Conservation (phyloP, 2,888 invertebrate species). For the Baccha elongata region DNA sequence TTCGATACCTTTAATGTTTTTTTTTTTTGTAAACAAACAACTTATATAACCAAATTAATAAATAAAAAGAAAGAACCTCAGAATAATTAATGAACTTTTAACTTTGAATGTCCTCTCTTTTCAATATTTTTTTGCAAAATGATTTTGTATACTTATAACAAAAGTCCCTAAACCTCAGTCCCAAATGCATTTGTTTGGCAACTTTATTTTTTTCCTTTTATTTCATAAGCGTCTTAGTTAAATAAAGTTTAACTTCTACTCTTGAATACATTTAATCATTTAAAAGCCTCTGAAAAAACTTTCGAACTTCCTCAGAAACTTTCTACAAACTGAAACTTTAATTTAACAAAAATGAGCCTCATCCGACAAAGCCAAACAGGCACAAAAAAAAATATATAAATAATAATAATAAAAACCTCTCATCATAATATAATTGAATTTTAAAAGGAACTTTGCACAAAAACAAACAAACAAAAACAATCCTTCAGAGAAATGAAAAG, state of each 20-base stretch:
- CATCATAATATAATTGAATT: constrained; percentile 69
- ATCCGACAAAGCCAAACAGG: constrained; percentile 29
- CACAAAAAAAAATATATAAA: constrained; percentile 11
- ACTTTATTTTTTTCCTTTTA: not conserved
- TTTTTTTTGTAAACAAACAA: no score
- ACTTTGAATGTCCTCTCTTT: not conserved
- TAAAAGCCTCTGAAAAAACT: constrained; percentile 17
- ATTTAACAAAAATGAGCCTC: constrained; percentile 53
- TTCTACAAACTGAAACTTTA: constrained; percentile 55
- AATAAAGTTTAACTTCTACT: constrained; percentile 17
- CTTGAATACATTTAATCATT: constrained; percentile 27
- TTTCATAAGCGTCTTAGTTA: constrained; percentile 17
- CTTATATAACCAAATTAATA: not conserved
- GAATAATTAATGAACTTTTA: not conserved
- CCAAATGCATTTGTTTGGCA: not conserved
- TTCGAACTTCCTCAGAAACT: constrained; percentile 21
- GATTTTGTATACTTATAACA: not conserved
- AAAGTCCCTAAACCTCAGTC: not conserved
- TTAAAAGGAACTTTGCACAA: constrained; percentile 43
- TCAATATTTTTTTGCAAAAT: not conserved
- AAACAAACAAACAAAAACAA: constrained; percentile 6
- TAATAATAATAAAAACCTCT: constrained; percentile 54
- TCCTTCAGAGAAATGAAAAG: constrained; percentile 32
- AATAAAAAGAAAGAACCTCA: not conserved
- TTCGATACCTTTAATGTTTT: not conserved